A percentile compares a stretch with the other conserved stretches of the same genome.
Conservation (phyloP, 2,113 vertebrate genomes). For the Thinocorus orbignyianus region DNA sequence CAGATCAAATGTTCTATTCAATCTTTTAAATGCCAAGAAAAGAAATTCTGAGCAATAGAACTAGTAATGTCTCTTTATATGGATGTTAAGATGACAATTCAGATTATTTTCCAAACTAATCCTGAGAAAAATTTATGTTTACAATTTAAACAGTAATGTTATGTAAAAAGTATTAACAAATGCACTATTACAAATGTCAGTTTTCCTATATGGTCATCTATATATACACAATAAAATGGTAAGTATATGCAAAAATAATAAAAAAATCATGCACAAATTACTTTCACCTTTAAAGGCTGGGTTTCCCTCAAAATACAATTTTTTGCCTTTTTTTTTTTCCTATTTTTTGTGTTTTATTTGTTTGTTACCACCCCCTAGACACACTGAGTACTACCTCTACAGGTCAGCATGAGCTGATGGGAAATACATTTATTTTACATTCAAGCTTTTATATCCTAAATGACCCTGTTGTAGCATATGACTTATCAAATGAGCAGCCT, state of each 20-base stretch:
- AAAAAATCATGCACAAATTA: constrained; percentile 80
- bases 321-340: constrained; percentile 47
- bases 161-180: constrained; percentile 88
- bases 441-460: constrained; percentile 81
- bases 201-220: constrained; percentile 81
- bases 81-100: constrained; percentile 77
- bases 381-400: constrained; percentile 76
- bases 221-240: constrained; percentile 85
- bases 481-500: constrained; percentile 79
- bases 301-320: constrained; percentile 71
- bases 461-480: constrained; percentile 80
- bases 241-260: constrained; percentile 84
- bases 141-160: constrained; percentile 83
- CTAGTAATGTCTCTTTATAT: constrained; percentile 67
- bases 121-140: constrained; percentile 80
- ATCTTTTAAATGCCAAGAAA: constrained; percentile 70
- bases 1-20: constrained; percentile 69
- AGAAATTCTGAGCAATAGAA: constrained; percentile 64
- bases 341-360: constrained; percentile 59
- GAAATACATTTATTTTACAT: constrained; percentile 82
- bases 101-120: constrained; percentile 78
- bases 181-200: constrained; percentile 85
- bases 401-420: constrained; percentile 78
- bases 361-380: constrained; percentile 71
- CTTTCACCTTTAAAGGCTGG: constrained; percentile 74